Percentiles rank a stretch among this genome's conserved stretches.
Conservation (phyloP, 2,888 invertebrate genomes). For the Argyra leucocephala region DNA sequence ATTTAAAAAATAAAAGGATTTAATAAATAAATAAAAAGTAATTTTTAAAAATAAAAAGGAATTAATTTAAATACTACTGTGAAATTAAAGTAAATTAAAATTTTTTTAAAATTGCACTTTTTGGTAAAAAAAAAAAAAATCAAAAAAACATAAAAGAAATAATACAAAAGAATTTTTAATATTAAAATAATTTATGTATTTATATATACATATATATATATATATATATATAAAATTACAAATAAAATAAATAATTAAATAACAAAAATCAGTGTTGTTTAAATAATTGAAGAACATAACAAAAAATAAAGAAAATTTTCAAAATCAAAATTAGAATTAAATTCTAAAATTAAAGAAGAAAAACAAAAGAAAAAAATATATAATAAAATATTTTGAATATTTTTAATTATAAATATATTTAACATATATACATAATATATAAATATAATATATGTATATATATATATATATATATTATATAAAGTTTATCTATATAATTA, state of each 20-base stretch:
- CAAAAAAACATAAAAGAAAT: neutral
- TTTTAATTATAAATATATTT: neutral
- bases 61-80: neutral
- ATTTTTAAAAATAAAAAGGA: neutral
- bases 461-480: neutral
- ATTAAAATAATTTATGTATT: neutral
- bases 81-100: neutral
- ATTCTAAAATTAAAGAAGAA: neutral
- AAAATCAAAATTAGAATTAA: conserved; percentile 4
- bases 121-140: neutral
- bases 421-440: neutral
- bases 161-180: neutral
- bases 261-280: neutral
- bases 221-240: no score
- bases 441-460: neutral
- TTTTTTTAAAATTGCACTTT: conserved; percentile 1
- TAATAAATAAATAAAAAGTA: no score
- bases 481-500: no score
- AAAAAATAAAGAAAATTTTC: no score
- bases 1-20: no score
- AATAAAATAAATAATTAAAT: neutral
- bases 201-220: no score
- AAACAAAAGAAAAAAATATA: neutral
- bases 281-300: no score
- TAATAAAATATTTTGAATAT: neutral